phyloP scores from a whole-genome alignment of 2,113 vertebrate genomes.

The Syngnathus typhle region DNA sequence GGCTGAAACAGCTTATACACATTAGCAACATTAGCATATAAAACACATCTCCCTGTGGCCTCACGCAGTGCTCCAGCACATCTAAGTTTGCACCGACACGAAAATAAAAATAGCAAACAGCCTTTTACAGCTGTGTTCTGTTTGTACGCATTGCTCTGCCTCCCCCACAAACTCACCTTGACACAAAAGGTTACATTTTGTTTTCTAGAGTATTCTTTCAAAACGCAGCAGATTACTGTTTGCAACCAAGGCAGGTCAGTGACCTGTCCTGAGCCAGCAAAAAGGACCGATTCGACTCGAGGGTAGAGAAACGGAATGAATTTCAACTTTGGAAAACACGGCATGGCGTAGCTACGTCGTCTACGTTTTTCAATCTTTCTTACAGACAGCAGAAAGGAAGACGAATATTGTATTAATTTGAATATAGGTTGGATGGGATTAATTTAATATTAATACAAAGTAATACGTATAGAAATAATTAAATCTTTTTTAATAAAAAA shows the following conservation, averaged over 20 bases:
- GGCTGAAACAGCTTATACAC: constrained; percentile 58
- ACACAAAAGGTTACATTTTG: not conserved
- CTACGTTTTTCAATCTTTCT: not conserved
- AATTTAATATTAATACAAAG: not conserved
- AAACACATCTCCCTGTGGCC: constrained; percentile 52
- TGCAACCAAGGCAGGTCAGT: not conserved
- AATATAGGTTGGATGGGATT: too few species aligned
- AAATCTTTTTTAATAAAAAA: too few species aligned
- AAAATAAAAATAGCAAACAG: constrained; percentile 4
- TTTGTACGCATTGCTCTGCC: not conserved
- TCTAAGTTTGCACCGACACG: not conserved
- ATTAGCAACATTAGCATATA: constrained; percentile 68
- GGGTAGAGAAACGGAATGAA: not conserved
- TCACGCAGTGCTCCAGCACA: constrained; percentile 14
- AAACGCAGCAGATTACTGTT: not conserved
- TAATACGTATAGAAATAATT: too few species aligned
- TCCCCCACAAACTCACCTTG: not conserved
- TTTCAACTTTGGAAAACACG: not conserved
- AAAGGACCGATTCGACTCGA: not conserved
- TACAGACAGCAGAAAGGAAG: not conserved
- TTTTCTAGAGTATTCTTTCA: not conserved
- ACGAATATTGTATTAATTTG: not conserved
- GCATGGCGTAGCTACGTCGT: too few species aligned
- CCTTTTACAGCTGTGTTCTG: constrained; percentile 17
- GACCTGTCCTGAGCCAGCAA: not conserved